phyloP scores from a whole-genome alignment of 2,888 invertebrate genomes.

The Barypeithes pellucidus region DNA sequence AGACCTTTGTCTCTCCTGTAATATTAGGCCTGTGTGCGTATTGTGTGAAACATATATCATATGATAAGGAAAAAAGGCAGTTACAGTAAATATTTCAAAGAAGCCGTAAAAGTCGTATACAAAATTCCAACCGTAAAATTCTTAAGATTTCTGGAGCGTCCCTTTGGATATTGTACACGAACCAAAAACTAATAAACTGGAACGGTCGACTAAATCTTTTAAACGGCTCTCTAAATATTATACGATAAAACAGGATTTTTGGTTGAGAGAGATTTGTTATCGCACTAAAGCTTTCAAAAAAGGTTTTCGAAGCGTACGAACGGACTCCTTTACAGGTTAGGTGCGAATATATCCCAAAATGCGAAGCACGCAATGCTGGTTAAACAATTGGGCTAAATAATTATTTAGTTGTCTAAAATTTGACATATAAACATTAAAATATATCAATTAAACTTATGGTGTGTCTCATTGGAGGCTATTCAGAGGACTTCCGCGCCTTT shows the following conservation, averaged over 20 bases:
- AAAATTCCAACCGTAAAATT: conserved; percentile 12
- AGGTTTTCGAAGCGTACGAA: too few species aligned
- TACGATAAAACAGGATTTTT: conserved; percentile 10
- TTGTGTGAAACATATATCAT: not conserved
- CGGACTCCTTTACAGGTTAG: too few species aligned
- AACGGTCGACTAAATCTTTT: conserved; percentile 18
- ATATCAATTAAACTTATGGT: too few species aligned
- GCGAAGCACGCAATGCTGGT: too few species aligned
- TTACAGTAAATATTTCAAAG: conserved; percentile 16
- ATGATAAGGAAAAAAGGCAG: not conserved
- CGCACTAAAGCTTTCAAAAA: too few species aligned
- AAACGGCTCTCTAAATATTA: conserved; percentile 6
- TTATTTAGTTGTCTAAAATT: too few species aligned
- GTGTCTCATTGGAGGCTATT: too few species aligned
- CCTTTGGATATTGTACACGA: conserved; percentile 6
- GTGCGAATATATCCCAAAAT: too few species aligned
- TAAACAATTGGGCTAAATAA: too few species aligned
- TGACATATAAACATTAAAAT: too few species aligned
- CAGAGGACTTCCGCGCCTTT: too few species aligned
- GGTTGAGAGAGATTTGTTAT: not conserved
- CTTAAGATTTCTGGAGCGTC: conserved; percentile 13
- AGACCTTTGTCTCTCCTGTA: too few species aligned
- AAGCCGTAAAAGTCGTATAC: conserved; percentile 15
- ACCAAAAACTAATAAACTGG: conserved; percentile 23
- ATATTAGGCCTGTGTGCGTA: not conserved